A percentile compares a stretch with the other conserved stretches of the same genome.
Evolutionary conservation across 2,113 vertebrate genomes (phyloP).

Genomic region (Chelonoidis abingdonii): DNA sequence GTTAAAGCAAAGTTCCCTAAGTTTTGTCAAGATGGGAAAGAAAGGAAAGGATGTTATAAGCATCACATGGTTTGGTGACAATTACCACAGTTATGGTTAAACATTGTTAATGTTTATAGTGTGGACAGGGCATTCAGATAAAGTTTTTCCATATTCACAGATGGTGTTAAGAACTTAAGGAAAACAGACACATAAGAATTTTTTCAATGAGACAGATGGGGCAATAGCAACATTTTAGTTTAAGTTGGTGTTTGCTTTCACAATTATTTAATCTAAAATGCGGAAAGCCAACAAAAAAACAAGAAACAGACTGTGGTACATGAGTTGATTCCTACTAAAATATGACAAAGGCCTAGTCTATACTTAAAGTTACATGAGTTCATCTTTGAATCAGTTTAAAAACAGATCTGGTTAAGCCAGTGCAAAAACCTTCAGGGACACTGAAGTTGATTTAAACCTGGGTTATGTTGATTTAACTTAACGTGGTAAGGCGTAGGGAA

Average conservation of each 20-base stretch:
- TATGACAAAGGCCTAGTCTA: background rate
- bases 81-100: background rate
- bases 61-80: background rate
- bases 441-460: background rate
- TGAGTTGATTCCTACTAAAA: conserved; percentile 1
- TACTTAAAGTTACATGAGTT: background rate
- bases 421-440: background rate
- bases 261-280: background rate
- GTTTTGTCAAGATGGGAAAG: background rate
- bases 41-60: background rate
- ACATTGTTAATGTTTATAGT: background rate
- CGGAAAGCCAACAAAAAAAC: background rate
- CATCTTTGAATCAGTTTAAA: background rate
- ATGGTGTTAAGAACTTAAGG: background rate
- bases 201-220: fast-evolving
- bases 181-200: background rate
- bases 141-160: background rate
- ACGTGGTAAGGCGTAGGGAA: background rate
- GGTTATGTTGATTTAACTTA: background rate
- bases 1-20: background rate
- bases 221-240: background rate
- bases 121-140: background rate
- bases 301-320: fast-evolving
- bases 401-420: background rate
- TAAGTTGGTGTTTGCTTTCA: background rate